Conservation (phyloP, 2,888 invertebrate genomes). For the Campoplex capitator region DNA sequence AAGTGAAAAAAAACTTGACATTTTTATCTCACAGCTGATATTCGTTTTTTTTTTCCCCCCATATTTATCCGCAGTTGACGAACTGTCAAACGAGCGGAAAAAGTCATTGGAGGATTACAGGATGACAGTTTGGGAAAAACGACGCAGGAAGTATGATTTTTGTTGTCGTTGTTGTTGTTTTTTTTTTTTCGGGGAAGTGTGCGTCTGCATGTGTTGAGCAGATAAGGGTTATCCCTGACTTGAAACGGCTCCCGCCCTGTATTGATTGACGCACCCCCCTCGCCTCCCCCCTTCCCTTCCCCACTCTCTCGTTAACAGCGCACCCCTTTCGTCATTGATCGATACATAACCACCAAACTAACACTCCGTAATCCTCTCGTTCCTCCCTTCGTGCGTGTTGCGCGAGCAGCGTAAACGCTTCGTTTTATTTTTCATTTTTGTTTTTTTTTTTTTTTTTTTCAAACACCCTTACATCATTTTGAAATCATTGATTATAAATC, state of each 20-base stretch:
- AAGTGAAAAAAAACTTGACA: background rate
- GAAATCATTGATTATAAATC: conserved; percentile 1
- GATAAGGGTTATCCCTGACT: conserved; percentile 69
- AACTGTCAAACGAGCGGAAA: conserved; percentile 41
- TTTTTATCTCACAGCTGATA: conserved; percentile 7
- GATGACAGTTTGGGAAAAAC: conserved; percentile 25
- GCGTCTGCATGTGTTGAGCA: conserved; percentile 68
- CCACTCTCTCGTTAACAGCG: conserved; percentile 19
- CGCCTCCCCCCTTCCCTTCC: background rate
- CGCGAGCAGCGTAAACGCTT: conserved; percentile 24
- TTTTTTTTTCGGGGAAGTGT: conserved; percentile 36
- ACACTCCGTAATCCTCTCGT: conserved; percentile 19
- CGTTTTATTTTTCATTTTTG: conserved; percentile 24
- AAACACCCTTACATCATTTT: conserved; percentile 8
- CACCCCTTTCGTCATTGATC: conserved; percentile 64
- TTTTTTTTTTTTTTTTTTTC: conserved; percentile 29
- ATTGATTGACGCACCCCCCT: conserved; percentile 58
- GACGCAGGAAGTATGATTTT: conserved; percentile 15
- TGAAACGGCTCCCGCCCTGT: conserved; percentile 59
- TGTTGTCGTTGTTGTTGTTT: background rate
- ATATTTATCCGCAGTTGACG: conserved; percentile 5
- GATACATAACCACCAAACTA: conserved; percentile 56
- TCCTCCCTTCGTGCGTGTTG: conserved; percentile 40
- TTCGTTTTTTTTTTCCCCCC: background rate
- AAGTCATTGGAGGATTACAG: conserved; percentile 43